Conservation (phyloP, 2,888 invertebrate species). For the Eudasyphora cyanicolor region DNA sequence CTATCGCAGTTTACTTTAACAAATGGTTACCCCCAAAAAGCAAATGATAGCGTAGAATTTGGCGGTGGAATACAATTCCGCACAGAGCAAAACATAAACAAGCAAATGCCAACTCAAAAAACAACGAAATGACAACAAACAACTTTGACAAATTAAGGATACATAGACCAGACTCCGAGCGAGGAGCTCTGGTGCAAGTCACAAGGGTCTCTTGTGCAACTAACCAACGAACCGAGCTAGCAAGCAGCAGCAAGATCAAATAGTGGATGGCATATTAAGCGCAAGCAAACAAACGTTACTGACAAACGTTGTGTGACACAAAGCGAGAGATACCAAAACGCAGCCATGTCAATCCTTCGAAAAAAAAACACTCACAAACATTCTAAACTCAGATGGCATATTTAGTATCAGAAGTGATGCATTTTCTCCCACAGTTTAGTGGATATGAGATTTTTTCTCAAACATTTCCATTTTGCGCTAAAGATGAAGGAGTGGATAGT, state of each 20-base stretch:
- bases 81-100: slow-evolving; percentile 7
- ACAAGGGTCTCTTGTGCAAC: background rate
- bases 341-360: background rate
- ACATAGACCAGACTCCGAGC: background rate
- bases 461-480: background rate
- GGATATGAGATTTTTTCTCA: background rate
- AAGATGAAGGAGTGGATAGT: background rate
- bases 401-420: background rate
- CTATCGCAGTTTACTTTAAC: background rate
- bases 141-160: slow-evolving; percentile 55
- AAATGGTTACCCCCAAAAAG: background rate
- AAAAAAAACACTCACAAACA: background rate
- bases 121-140: slow-evolving; percentile 40
- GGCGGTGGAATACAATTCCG: slow-evolving; percentile 13
- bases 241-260: background rate
- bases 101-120: slow-evolving; percentile 12
- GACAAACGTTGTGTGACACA: background rate
- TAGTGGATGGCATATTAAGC: background rate
- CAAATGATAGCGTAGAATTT: slow-evolving; percentile 27
- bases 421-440: background rate
- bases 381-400: background rate
- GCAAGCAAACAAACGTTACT: background rate
- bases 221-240: background rate
- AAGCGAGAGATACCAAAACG: background rate
- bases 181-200: slow-evolving; percentile 27